Base-by-base conservation (phyloP, 2,113 vertebrate species). In the Rhagologus leucostigma region DNA sequence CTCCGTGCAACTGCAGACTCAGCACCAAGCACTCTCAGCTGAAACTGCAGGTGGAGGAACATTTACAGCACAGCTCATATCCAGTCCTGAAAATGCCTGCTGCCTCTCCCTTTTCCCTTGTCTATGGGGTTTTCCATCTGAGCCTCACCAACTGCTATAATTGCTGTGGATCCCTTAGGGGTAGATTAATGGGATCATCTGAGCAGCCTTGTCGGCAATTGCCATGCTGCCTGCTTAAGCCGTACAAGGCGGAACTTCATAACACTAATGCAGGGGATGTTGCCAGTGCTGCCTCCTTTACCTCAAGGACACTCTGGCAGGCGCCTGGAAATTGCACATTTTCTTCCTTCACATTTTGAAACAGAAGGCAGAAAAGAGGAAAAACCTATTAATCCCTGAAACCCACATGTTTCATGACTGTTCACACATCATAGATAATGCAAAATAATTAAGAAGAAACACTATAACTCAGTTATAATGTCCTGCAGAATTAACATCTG, bases 31-130 rank as follows among this genome's bases (percentile, higher is more conserved):
- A 35, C 44, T 74, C 93, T 97, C 71, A 35, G 94, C 80, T 84
- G 81, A 95, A 96, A 62, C 59, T 97, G 93, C 98, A 98, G 98
- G 98, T 98, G 97, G 97, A 97, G 92, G 93, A 95, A 83, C 82
- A 44, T 70, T 96, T 96, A 88, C 77, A 93, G 63, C 82, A 67
- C 77, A 89, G 95, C 77, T 95, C n/a, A 0, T 80, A 71, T n/a
- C 59, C 42, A 92, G 90, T 35, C 77, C 84, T 94, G 67, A 63
- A 96, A 95, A 96, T 29, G 47, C 93, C 68, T 95, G 93, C 92
- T 64, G 70, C 50, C 74, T 93, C 46, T 75, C 68, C 62, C n/a
- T 86, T 91, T 89, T 32, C 55, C 62, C 57, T 85, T 37, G 1
- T 96, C 96, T 49, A 4, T 85, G 63, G 86, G 74, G 55, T 81